Conservation (phyloP, 1,140 invertebrate species). For the Macrotrachela quadricornifera region DNA sequence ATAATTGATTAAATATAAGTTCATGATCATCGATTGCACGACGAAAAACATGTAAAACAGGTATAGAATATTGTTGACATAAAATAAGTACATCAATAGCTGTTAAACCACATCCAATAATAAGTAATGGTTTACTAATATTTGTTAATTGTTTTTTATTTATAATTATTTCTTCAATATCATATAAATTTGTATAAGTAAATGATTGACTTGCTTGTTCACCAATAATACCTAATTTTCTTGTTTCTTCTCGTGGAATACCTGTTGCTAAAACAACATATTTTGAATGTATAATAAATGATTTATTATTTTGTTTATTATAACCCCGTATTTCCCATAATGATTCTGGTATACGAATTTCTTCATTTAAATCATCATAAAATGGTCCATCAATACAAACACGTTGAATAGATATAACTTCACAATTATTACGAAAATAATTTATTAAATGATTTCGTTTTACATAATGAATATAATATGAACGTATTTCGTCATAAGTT, state of each 20-base stretch:
- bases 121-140: constrained; percentile 27
- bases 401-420: constrained; percentile 36
- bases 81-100: constrained; percentile 68
- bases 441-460: constrained; percentile 35
- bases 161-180: too few relatives aligned
- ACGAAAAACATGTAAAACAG: constrained; percentile 51
- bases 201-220: too few relatives aligned
- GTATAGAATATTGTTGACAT: constrained; percentile 38
- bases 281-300: too few relatives aligned
- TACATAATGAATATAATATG: constrained; percentile 59
- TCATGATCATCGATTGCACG: constrained; percentile 36
- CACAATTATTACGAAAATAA: constrained; percentile 40
- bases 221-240: too few relatives aligned
- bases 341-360: too few relatives aligned
- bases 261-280: too few relatives aligned
- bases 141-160: too few relatives aligned
- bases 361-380: too few relatives aligned
- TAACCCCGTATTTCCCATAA: too few relatives aligned
- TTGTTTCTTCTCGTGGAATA: too few relatives aligned
- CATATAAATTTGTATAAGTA: too few relatives aligned
- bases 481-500: constrained; percentile 45
- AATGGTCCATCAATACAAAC: background rate
- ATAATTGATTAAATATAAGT: constrained; percentile 42
- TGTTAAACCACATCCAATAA: constrained; percentile 57
- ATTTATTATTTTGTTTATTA: too few relatives aligned